Conservation (phyloP, 2,888 invertebrate species). For the Apomyelois bistriatella region DNA sequence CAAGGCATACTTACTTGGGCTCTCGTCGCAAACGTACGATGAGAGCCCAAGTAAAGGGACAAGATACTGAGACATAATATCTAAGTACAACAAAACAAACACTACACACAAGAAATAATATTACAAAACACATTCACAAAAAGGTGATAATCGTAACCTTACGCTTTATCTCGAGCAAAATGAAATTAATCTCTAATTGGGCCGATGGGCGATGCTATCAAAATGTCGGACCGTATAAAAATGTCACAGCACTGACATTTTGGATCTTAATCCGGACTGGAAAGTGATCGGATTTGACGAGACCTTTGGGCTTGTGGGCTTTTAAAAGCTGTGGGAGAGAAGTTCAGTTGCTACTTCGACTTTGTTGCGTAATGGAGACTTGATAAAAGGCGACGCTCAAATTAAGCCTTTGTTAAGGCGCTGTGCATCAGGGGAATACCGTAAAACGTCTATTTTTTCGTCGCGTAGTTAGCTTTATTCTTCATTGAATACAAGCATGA, state of each 20-base stretch:
- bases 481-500: too few species aligned
- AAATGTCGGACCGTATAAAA: conserved; percentile 74
- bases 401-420: too few species aligned
- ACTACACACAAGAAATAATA: too few species aligned
- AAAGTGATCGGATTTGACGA: conserved; percentile 66
- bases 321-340: conserved; percentile 8
- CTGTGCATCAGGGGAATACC: too few species aligned
- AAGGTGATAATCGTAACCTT: conserved; percentile 5
- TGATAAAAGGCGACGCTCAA: background rate
- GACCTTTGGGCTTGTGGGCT: conserved; percentile 25
- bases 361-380: background rate
- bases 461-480: too few species aligned
- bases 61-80: too few species aligned
- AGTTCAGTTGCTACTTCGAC: background rate
- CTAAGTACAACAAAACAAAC: too few species aligned
- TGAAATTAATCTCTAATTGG: conserved; percentile 74
- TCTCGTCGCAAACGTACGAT: too few species aligned
- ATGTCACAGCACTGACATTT: conserved; percentile 77
- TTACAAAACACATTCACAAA: background rate
- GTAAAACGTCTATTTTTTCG: too few species aligned
- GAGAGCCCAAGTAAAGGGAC: too few species aligned
- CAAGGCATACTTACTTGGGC: too few species aligned
- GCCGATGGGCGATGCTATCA: conserved; percentile 67
- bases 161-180: conserved; percentile 20
- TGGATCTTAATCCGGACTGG: conserved; percentile 67